Conservation (phyloP, 2,888 invertebrate genomes). For the Clusia tigrina region DNA sequence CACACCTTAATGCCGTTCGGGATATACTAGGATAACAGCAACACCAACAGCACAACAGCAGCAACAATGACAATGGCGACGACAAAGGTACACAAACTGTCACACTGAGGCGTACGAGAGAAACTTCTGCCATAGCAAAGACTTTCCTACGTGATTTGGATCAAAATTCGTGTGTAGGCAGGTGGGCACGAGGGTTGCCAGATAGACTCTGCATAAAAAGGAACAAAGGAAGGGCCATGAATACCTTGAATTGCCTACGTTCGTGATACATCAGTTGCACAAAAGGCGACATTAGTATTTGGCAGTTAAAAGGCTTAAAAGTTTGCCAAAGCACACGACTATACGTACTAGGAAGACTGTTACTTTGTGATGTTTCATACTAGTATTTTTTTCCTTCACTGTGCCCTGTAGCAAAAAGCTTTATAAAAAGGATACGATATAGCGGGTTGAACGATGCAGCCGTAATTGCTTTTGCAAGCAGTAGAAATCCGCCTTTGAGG, state of each 20-base stretch:
- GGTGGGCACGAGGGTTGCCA: too few relatives aligned
- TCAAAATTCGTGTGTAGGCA: slow-evolving; percentile 3
- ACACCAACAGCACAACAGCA: background rate
- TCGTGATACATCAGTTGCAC: background rate
- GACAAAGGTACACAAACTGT: background rate
- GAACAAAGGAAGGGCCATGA: too few relatives aligned
- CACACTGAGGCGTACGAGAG: background rate
- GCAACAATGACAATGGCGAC: background rate
- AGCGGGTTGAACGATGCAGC: too few relatives aligned
- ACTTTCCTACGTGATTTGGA: slow-evolving; percentile 2
- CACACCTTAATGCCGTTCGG: background rate
- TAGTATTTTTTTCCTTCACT: too few relatives aligned
- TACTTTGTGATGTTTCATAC: too few relatives aligned
- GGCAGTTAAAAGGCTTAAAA: slow-evolving; percentile 6
- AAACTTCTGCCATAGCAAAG: background rate
- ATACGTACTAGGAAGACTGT: too few relatives aligned
- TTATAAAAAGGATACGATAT: too few relatives aligned
- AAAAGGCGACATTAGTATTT: slow-evolving; percentile 4
- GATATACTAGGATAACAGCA: background rate
- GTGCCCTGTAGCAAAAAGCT: too few relatives aligned
- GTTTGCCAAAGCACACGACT: too few relatives aligned
- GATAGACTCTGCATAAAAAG: too few relatives aligned
- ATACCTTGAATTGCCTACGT: background rate
- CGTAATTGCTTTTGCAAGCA: too few relatives aligned
- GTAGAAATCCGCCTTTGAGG: too few relatives aligned